A percentile compares a stretch with the other conserved stretches of the same genome.
phyloP scores from a whole-genome alignment of 1,140 invertebrate genomes.

The Drosophila tropicalis region DNA sequence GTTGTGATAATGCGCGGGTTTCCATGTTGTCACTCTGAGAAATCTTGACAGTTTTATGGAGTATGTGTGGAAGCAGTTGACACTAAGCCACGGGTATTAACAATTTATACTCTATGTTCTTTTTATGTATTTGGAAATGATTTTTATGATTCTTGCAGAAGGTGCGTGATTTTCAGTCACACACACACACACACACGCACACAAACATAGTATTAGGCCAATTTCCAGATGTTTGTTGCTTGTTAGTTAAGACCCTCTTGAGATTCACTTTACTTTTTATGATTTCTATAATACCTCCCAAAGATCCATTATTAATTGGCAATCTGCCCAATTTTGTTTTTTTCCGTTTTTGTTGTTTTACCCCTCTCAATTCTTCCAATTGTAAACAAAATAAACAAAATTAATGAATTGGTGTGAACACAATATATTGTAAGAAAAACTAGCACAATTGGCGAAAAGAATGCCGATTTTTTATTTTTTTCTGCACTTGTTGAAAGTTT shows the following conservation, averaged over 20 bases:
- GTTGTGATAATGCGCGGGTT: conserved; percentile 69
- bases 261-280: conserved; percentile 18
- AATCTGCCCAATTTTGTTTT: conserved; percentile 16
- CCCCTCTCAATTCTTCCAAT: conserved; percentile 8
- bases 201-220: neutral
- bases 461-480: conserved; percentile 10
- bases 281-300: conserved; percentile 31
- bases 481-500: conserved; percentile 44
- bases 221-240: conserved; percentile 24
- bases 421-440: conserved; percentile 19
- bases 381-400: conserved; percentile 47
- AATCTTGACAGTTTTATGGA: conserved; percentile 61
- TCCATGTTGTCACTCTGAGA: conserved; percentile 51
- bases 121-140: neutral
- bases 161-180: conserved; percentile 6
- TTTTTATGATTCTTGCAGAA: conserved; percentile 18
- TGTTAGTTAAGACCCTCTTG: neutral
- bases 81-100: conserved; percentile 5
- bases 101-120: conserved; percentile 7
- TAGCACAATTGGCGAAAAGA: neutral
- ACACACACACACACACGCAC: neutral
- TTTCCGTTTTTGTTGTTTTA: neutral
- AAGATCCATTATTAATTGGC: conserved; percentile 38
- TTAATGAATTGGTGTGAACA: conserved; percentile 57
- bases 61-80: neutral